phyloP scores from a whole-genome alignment of 2,113 vertebrate species.

The Platycercus adscitus region DNA sequence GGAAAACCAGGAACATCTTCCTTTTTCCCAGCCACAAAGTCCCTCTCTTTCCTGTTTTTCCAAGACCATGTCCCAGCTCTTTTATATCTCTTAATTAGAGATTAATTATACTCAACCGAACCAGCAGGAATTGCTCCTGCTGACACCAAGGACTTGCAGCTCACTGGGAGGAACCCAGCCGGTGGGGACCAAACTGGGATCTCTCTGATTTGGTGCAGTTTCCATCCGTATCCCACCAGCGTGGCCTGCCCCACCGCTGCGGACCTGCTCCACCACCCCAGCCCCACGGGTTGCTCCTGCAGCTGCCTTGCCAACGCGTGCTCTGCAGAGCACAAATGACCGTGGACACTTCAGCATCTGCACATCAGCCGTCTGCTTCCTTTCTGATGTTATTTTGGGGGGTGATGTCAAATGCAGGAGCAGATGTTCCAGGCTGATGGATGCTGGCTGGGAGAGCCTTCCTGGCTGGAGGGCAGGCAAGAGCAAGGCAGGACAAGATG shows the following conservation, averaged over 20 bases:
- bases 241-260: background rate
- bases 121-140: background rate
- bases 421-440: background rate
- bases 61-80: background rate
- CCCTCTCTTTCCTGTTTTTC: background rate
- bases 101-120: background rate
- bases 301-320: background rate
- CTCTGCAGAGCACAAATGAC: background rate
- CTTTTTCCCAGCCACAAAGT: background rate
- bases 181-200: accelerated
- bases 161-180: accelerated
- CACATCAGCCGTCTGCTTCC: background rate
- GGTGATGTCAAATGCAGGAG: background rate
- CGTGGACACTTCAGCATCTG: background rate
- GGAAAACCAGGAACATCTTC: background rate
- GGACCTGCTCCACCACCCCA: accelerated
- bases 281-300: accelerated
- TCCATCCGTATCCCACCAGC: background rate
- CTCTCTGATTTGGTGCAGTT: background rate
- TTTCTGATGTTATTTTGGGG: background rate
- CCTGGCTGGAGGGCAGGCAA: background rate
- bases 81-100: background rate
- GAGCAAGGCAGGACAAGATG: background rate
- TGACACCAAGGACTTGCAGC: background rate
- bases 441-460: background rate